Evolutionary conservation across 2,113 vertebrate species (phyloP).

Genomic region (Zosterops lateralis): DNA sequence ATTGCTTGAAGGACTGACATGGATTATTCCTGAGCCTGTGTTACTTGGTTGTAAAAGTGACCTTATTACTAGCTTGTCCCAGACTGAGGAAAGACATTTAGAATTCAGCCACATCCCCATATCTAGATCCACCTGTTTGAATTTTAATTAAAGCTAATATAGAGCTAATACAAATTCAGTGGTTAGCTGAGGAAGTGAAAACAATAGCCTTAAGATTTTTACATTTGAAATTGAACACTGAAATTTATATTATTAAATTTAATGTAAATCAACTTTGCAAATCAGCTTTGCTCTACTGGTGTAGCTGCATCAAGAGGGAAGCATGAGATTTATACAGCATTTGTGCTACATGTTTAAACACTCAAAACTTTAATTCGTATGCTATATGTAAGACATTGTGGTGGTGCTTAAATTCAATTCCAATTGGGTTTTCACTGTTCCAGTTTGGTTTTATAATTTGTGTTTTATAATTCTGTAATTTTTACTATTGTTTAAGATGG

Average conservation of each 20-base stretch:
- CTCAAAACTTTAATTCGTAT: background rate
- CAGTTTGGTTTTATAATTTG: too few relatives aligned
- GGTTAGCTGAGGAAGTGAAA: background rate
- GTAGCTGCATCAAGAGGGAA: background rate
- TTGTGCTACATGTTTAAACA: background rate
- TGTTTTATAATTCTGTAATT: too few relatives aligned
- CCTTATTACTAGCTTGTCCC: background rate
- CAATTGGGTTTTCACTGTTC: too few relatives aligned
- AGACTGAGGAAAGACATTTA: background rate
- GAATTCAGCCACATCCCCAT: background rate
- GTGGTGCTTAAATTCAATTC: too few relatives aligned
- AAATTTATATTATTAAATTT: background rate
- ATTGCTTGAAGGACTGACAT: background rate
- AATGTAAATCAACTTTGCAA: background rate
- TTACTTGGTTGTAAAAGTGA: background rate
- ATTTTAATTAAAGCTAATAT: background rate
- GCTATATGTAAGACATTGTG: background rate
- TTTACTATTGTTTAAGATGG: too few relatives aligned
- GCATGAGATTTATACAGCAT: background rate
- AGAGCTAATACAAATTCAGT: background rate
- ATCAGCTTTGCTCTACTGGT: background rate
- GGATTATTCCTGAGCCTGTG: background rate
- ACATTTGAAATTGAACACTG: background rate
- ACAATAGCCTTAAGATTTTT: background rate
- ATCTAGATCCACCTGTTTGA: background rate